A percentile compares a stretch with the other conserved stretches of the same genome.
Conservation (phyloP, 2,888 invertebrate genomes). For the Polyploca ridens region DNA sequence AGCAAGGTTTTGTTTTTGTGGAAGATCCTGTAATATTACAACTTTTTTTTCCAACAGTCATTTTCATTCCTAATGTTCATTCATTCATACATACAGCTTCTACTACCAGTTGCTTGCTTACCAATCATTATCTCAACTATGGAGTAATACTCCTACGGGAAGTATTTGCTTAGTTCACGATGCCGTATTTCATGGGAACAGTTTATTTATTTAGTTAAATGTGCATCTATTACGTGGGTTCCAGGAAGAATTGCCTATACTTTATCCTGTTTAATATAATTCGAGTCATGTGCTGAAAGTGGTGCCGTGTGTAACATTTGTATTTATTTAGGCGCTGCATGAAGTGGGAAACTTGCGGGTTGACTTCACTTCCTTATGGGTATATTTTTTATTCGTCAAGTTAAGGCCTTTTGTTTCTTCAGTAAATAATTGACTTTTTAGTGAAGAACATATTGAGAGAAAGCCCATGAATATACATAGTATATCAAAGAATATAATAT, state of each 20-base stretch:
- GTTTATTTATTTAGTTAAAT: slow-evolving; percentile 1
- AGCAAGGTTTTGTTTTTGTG: too few species aligned
- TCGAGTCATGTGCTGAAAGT: background rate
- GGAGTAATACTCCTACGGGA: background rate
- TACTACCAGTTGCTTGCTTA: too few species aligned
- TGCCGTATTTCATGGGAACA: background rate
- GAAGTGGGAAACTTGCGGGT: background rate
- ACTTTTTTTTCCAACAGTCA: too few species aligned
- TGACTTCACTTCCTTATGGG: too few species aligned
- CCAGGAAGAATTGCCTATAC: background rate
- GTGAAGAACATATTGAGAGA: too few species aligned
- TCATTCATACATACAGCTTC: too few species aligned
- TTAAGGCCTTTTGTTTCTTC: background rate
- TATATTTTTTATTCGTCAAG: background rate
- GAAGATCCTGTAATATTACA: too few species aligned
- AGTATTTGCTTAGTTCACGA: background rate
- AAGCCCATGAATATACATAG: too few species aligned
- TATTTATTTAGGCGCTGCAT: background rate
- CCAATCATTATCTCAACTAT: too few species aligned
- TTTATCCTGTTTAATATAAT: background rate
- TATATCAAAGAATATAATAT: too few species aligned
- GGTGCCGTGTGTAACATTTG: background rate
- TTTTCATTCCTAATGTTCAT: too few species aligned
- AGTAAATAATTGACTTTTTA: too few species aligned
- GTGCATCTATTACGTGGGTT: background rate